Conservation (phyloP, 1,140 invertebrate species). For the Scaptomyza graminum region DNA sequence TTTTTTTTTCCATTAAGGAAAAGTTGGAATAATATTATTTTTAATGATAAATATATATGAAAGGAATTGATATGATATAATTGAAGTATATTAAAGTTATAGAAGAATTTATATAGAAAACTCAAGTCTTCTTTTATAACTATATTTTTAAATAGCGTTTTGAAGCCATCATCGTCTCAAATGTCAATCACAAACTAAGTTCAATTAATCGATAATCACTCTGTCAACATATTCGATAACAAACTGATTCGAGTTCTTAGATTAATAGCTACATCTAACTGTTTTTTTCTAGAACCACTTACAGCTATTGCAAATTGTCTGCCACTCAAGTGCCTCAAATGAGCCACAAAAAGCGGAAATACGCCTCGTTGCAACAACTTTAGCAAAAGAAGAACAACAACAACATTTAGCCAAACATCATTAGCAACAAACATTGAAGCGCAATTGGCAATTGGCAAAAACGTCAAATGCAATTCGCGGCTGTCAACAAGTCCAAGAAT, state of each 20-base stretch:
- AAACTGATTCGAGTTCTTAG: not conserved
- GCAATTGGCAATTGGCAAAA: constrained; percentile 51
- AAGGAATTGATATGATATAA: too few relatives aligned
- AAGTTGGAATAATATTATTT: constrained; percentile 2
- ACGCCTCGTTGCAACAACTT: constrained; percentile 23
- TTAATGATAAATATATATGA: not conserved
- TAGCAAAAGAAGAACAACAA: constrained; percentile 11
- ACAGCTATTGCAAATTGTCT: not conserved
- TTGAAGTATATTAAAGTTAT: not conserved
- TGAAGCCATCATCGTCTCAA: too few relatives aligned
- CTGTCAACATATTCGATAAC: constrained; percentile 1
- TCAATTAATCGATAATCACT: too few relatives aligned
- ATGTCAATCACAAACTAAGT: too few relatives aligned
- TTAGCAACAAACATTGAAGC: constrained; percentile 42
- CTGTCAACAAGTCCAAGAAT: constrained; percentile 66
- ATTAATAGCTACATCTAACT: not conserved
- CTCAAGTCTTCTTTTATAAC: too few relatives aligned
- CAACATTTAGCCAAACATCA: constrained; percentile 27
- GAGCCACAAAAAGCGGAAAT: constrained; percentile 63
- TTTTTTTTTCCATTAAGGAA: constrained; percentile 7
- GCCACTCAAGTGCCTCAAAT: constrained; percentile 58
- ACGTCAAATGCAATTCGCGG: constrained; percentile 67
- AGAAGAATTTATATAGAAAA: too few relatives aligned
- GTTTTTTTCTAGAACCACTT: not conserved
- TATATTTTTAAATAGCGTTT: too few relatives aligned